A percentile compares a stretch with the other conserved stretches of the same genome.
Evolutionary conservation across 2,113 vertebrate genomes (phyloP).

Genomic region (Pluvialis apricaria): DNA sequence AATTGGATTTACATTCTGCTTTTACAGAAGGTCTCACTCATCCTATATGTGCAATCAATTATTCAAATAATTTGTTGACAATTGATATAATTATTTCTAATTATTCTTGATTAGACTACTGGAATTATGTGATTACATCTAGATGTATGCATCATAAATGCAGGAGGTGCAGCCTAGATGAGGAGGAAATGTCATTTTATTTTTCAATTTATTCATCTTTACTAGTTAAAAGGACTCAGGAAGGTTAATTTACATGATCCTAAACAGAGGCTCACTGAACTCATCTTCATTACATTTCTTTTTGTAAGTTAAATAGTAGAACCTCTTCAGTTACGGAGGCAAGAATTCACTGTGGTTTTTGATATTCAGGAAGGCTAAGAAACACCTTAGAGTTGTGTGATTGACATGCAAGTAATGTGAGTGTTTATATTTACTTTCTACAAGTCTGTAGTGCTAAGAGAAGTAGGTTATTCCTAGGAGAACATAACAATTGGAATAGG

Average conservation of each 20-base stretch:
- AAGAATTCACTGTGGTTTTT: background rate
- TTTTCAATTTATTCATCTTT: background rate
- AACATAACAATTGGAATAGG: background rate
- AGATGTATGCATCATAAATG: background rate
- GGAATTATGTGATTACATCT: background rate
- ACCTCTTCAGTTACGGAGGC: background rate
- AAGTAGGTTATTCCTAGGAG: background rate
- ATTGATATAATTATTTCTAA: background rate
- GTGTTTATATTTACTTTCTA: background rate
- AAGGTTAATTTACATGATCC: background rate
- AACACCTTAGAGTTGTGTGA: background rate
- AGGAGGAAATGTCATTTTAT: background rate
- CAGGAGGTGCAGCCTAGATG: background rate
- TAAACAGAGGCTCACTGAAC: background rate
- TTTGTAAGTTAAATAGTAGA: background rate
- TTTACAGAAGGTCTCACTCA: background rate
- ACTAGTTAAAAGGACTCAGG: background rate
- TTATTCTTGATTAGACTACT: background rate
- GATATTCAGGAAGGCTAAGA: background rate
- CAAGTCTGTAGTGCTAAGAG: background rate
- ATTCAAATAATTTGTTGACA: slow-evolving; percentile 12
- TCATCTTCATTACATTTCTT: background rate
- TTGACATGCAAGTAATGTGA: background rate
- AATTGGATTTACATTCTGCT: background rate
- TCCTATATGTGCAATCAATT: background rate